Conservation (phyloP, 2,888 invertebrate species). For the Euplexia lucipara region DNA sequence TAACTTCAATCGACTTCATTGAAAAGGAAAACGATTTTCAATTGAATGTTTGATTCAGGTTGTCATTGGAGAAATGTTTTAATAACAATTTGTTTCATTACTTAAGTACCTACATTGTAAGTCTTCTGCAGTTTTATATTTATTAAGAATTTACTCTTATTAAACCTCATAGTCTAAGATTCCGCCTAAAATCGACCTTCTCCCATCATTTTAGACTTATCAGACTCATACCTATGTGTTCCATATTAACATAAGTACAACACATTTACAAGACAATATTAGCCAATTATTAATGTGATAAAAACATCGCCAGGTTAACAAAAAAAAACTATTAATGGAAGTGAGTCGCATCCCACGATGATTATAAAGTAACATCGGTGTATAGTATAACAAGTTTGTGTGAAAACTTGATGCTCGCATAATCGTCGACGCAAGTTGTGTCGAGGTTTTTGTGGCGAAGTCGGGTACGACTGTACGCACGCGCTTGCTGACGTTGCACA, state of each 20-base stretch:
- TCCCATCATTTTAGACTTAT: conserved; percentile 4
- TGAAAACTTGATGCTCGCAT: conserved; percentile 64
- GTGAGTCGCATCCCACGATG: conserved; percentile 66
- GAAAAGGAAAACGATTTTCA: conserved; percentile 13
- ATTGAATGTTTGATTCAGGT: not conserved
- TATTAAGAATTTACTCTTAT: conserved; percentile 2
- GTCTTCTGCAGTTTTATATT: conserved; percentile 7
- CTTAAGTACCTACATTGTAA: conserved; percentile 14
- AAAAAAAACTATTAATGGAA: conserved; percentile 64
- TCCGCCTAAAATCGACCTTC: too few relatives aligned
- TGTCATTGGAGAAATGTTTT: not conserved
- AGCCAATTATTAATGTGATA: conserved; percentile 62
- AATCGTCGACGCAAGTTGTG: conserved; percentile 66
- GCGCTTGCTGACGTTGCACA: conserved; percentile 87
- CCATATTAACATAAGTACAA: conserved; percentile 19
- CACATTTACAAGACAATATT: conserved; percentile 57
- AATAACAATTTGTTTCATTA: not conserved
- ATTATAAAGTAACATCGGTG: conserved; percentile 63
- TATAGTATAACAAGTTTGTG: conserved; percentile 61
- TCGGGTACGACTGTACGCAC: conserved; percentile 77
- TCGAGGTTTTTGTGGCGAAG: conserved; percentile 73
- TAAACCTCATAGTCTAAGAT: too few relatives aligned
- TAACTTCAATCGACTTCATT: not conserved
- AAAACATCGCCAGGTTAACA: conserved; percentile 63
- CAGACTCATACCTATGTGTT: conserved; percentile 15